phyloP scores from a whole-genome alignment of 1,140 invertebrate genomes.

The Eubasilissa regina region DNA sequence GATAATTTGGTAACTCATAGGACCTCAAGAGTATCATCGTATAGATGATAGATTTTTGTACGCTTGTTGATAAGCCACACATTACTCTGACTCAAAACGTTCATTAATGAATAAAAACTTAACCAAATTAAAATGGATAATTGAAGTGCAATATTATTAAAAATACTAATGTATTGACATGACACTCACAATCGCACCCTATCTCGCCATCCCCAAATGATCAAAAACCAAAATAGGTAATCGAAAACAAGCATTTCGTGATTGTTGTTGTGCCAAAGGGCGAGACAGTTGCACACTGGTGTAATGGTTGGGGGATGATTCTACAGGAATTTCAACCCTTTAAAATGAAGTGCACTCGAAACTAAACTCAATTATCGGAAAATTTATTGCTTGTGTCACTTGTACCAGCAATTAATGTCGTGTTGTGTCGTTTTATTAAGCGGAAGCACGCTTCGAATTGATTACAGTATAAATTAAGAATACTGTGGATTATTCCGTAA shows the following conservation, averaged over 20 bases:
- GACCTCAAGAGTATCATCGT: too few relatives aligned
- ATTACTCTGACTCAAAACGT: too few relatives aligned
- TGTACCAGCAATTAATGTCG: conserved; percentile 35
- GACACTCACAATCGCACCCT: neutral
- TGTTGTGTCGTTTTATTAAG: conserved; percentile 30
- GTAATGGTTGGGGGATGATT: conserved; percentile 13
- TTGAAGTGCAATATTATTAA: neutral
- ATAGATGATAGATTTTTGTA: too few relatives aligned
- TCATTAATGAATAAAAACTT: too few relatives aligned
- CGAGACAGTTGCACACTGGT: neutral
- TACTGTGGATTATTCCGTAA: neutral
- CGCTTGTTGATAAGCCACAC: too few relatives aligned
- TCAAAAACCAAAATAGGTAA: conserved; percentile 40
- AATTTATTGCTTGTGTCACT: conserved; percentile 55
- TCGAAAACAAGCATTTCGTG: conserved; percentile 36
- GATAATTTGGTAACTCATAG: too few relatives aligned
- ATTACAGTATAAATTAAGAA: neutral
- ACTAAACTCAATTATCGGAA: conserved; percentile 57
- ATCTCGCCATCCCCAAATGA: neutral
- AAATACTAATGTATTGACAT: conserved; percentile 3
- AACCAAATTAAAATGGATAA: too few relatives aligned
- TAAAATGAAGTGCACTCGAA: conserved; percentile 54
- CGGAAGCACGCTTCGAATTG: conserved; percentile 20
- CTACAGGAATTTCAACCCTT: conserved; percentile 58
- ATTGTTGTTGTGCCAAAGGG: conserved; percentile 39